Conservation (phyloP, 2,113 vertebrate genomes). For the Hippoglossus stenolepis region DNA sequence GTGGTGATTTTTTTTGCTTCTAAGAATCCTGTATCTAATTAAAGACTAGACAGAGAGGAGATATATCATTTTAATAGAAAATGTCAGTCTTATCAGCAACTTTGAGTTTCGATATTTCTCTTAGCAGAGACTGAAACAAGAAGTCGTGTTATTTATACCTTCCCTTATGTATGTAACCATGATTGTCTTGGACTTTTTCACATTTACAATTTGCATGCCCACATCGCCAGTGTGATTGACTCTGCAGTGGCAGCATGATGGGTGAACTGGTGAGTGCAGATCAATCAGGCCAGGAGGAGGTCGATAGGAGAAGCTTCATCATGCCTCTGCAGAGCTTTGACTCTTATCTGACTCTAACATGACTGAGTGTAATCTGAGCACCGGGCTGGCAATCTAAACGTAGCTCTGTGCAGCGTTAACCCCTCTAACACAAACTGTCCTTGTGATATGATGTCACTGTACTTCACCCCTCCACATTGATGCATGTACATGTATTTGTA, state of each 20-base stretch:
- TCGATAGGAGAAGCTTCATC: neutral
- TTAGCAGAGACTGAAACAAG: too few relatives aligned
- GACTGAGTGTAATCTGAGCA: too few relatives aligned
- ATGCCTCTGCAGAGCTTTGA: neutral
- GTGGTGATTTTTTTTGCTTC: neutral
- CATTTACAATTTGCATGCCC: too few relatives aligned
- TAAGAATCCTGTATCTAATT: neutral
- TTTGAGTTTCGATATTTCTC: too few relatives aligned
- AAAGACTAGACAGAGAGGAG: neutral
- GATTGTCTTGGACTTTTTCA: neutral
- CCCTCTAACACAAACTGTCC: neutral
- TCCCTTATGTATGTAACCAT: neutral
- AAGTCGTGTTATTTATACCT: too few relatives aligned
- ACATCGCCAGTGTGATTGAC: neutral
- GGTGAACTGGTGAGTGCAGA: neutral
- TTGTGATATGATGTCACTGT: slow-evolving; percentile 14
- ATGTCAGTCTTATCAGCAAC: too few relatives aligned
- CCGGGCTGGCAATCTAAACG: too few relatives aligned
- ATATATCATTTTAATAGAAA: neutral
- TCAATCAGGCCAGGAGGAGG: neutral
- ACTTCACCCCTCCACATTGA: neutral
- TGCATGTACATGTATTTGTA: neutral
- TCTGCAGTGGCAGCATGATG: neutral
- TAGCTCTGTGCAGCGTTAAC: too few relatives aligned
- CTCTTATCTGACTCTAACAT: too few relatives aligned